phyloP scores from a whole-genome alignment of 2,113 vertebrate genomes.

The Prochilodus magdalenae region DNA sequence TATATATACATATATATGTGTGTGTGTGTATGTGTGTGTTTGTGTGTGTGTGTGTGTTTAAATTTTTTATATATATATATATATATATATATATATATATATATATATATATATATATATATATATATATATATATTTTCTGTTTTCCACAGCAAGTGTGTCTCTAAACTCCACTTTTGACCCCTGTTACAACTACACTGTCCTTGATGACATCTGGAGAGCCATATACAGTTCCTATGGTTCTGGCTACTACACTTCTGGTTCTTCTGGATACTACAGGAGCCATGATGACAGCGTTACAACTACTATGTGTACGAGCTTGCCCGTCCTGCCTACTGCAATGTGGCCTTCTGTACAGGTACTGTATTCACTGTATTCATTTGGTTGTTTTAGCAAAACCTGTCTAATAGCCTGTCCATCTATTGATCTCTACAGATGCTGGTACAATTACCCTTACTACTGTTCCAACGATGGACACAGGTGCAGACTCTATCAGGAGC shows the following conservation, averaged over 20 bases:
- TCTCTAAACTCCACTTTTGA: background rate
- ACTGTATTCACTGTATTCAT: background rate
- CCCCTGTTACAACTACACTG: constrained; percentile 10
- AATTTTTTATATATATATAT: too few relatives aligned
- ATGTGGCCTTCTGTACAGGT: background rate
- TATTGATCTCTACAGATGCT: background rate
- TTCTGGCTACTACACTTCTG: background rate
- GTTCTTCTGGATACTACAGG: background rate
- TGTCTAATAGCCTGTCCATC: too few relatives aligned
- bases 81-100: too few relatives aligned
- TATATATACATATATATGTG: too few relatives aligned
- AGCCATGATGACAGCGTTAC: background rate
- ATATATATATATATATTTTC: too few relatives aligned
- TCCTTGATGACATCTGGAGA: constrained; percentile 28
- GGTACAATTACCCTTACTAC: too few relatives aligned
- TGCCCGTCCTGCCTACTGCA: background rate
- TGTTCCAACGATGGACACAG: too few relatives aligned
- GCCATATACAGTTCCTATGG: background rate
- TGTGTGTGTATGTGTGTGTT: too few relatives aligned
- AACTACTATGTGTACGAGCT: background rate
- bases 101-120: too few relatives aligned
- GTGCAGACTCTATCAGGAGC: too few relatives aligned
- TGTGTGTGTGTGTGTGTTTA: too few relatives aligned
- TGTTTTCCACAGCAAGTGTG: background rate
- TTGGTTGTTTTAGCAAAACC: too few relatives aligned